Percentiles rank a stretch among this genome's conserved stretches.
These are phyloP conservation scores for Hyposoter didymator DNA, from an alignment of 2,888 invertebrate genomes.

Conservation along the genomic window DNA sequence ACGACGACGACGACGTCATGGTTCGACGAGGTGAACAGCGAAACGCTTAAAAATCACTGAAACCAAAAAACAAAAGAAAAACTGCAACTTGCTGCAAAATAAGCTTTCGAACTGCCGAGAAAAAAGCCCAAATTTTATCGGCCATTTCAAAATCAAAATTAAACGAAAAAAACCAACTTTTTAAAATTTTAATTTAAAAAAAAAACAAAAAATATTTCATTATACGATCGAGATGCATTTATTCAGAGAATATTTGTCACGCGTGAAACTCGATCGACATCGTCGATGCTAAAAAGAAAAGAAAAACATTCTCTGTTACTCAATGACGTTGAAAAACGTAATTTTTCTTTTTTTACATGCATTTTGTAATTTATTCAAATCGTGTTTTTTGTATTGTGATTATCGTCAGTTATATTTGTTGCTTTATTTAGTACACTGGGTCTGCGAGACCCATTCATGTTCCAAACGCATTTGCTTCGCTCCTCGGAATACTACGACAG, in stretches of 20 bases:
- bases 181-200: background rate
- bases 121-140: background rate
- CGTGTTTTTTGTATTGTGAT: conserved; percentile 40
- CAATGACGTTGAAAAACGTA: background rate
- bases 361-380: conserved; percentile 57
- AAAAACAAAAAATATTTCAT: conserved; percentile 28
- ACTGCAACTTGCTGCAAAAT: background rate
- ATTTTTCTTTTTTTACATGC: conserved; percentile 57
- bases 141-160: background rate
- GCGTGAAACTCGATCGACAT: background rate
- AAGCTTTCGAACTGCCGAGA: background rate
- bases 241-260: conserved; percentile 16
- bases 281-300: background rate
- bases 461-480: too few relatives aligned
- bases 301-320: background rate
- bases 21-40: conserved; percentile 40
- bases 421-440: background rate
- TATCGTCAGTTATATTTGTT: background rate
- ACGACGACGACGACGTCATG: conserved; percentile 58
- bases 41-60: conserved; percentile 23
- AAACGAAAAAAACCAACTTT: background rate
- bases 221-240: conserved; percentile 46
- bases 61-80: background rate
- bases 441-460: background rate
- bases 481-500: background rate